These are phyloP conservation scores for Phataginus tetradactyla DNA, from an alignment of 2,797 vertebrate species.

Conservation along the genomic window DNA sequence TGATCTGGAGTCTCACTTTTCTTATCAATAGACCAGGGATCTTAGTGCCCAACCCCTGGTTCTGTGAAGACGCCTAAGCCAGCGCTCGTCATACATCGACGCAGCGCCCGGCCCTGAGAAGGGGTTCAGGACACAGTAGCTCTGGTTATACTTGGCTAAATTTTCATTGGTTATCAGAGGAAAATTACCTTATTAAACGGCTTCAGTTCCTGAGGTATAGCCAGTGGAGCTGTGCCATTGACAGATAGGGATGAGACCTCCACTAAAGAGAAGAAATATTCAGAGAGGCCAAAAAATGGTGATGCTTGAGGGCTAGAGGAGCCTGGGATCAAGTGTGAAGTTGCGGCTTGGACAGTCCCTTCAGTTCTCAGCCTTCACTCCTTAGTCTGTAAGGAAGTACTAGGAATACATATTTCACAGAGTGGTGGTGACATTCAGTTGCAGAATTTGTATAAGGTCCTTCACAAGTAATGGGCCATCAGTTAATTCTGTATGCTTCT, in stretches of 20 bases:
- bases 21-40: background rate
- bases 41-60: background rate
- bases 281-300: background rate
- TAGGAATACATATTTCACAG: background rate
- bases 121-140: fast-evolving
- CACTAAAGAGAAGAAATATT: background rate
- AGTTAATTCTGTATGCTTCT: background rate
- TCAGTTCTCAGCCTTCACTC: background rate
- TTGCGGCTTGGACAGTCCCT: background rate
- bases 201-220: background rate
- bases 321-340: background rate
- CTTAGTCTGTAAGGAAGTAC: background rate
- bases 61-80: background rate
- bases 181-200: background rate
- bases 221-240: background rate
- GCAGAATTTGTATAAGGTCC: background rate
- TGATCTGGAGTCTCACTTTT: background rate
- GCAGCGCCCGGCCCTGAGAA: background rate
- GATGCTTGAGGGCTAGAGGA: background rate
- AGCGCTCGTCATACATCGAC: too few relatives aligned
- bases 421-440: background rate
- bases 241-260: background rate
- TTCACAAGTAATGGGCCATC: background rate
- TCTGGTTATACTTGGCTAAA: background rate
- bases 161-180: background rate